Conservation (phyloP, 2,113 vertebrate species). For the Daboia siamensis region DNA sequence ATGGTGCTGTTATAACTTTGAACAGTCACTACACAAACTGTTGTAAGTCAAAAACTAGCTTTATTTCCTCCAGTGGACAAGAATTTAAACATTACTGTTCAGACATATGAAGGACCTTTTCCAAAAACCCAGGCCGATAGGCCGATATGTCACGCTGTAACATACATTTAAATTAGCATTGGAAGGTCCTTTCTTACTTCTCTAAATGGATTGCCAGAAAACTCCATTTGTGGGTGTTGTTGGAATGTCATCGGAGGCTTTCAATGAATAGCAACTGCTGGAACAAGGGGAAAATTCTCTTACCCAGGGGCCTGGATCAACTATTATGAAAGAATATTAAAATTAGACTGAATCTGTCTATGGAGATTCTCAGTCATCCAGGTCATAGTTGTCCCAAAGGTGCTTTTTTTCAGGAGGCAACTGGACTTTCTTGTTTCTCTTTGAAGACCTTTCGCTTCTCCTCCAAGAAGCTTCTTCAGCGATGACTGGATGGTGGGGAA, state of each 20-base stretch:
- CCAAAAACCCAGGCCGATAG: neutral
- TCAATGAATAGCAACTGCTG: neutral
- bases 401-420: too few species aligned
- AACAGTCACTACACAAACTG: too few species aligned
- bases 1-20: too few species aligned
- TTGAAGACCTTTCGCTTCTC: too few species aligned
- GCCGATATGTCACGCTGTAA: neutral
- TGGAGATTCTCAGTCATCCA: too few species aligned
- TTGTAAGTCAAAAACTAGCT: too few species aligned
- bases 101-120: neutral
- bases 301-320: neutral
- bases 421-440: too few species aligned
- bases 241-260: neutral
- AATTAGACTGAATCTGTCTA: neutral
- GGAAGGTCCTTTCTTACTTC: neutral
- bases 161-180: neutral
- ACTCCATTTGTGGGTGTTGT: neutral
- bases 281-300: neutral
- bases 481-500: too few species aligned
- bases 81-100: neutral
- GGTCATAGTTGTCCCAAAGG: too few species aligned
- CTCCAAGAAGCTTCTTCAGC: too few species aligned
- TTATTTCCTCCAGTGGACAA: neutral
- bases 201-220: neutral
- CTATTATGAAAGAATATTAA: neutral